Evolutionary conservation across 1,140 invertebrate genomes (phyloP).

Genomic region (Cotesia chilonis): DNA sequence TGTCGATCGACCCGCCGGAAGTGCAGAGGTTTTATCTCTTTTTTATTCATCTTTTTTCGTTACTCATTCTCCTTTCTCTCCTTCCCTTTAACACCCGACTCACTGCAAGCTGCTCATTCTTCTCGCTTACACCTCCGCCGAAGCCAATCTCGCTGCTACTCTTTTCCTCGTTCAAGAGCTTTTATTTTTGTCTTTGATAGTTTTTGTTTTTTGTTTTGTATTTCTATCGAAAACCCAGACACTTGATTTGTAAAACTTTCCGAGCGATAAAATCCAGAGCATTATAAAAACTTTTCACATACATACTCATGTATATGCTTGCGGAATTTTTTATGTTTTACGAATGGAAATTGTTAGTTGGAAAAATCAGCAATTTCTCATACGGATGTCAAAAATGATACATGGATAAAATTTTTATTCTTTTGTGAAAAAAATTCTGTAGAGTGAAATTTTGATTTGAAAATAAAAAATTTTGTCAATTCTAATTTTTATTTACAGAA

Average conservation of each 20-base stretch:
- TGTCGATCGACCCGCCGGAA: constrained; percentile 49
- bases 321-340: background rate
- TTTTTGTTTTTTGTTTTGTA: constrained; percentile 19
- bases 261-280: constrained; percentile 28
- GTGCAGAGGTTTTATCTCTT: constrained; percentile 35
- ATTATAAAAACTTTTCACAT: constrained; percentile 22
- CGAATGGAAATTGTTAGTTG: constrained; percentile 24
- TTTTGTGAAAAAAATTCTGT: no score
- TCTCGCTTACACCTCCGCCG: background rate
- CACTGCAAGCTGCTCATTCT: background rate
- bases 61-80: background rate
- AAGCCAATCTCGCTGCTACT: no score
- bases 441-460: no score
- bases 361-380: no score
- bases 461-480: no score
- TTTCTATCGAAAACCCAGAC: constrained; percentile 32
- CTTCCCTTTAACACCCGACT: constrained; percentile 7
- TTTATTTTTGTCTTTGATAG: constrained; percentile 5
- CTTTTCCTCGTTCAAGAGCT: constrained; percentile 10
- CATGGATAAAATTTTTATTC: no score
- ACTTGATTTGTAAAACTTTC: constrained; percentile 35
- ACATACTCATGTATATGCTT: constrained; percentile 18
- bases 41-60: constrained; percentile 13
- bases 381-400: no score
- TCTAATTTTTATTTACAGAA: no score